These are phyloP conservation scores for Atta colombica DNA, from an alignment of 1,140 invertebrate genomes.

Conservation along the genomic window DNA sequence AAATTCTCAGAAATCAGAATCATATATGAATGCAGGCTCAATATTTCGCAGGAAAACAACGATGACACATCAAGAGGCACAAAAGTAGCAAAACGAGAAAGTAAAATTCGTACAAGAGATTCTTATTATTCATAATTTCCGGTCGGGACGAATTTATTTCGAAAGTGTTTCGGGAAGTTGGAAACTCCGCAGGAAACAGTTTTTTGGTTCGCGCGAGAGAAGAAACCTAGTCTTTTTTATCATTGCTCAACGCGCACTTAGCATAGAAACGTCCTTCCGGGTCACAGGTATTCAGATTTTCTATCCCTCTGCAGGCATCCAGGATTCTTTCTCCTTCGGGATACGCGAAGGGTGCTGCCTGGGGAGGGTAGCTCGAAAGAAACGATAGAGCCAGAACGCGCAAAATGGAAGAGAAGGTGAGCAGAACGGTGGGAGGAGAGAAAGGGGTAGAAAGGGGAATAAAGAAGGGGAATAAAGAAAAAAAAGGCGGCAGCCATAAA, in stretches of 20 bases:
- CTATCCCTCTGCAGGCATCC: constrained; percentile 58
- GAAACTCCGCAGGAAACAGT: neutral
- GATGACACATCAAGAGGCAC: neutral
- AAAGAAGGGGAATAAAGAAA: constrained; percentile 66
- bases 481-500: constrained; percentile 65
- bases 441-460: constrained; percentile 63
- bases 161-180: constrained; percentile 10
- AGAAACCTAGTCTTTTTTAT: constrained; percentile 25
- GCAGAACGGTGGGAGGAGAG: constrained; percentile 62
- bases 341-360: constrained; percentile 75
- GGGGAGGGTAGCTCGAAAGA: constrained; percentile 77
- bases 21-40: neutral
- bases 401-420: constrained; percentile 64
- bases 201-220: constrained; percentile 17
- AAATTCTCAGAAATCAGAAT: neutral
- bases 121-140: constrained; percentile 55
- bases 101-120: neutral
- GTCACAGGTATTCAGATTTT: constrained; percentile 78
- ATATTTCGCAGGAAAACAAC: neutral
- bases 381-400: constrained; percentile 59
- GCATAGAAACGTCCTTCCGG: constrained; percentile 76
- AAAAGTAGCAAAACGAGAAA: neutral
- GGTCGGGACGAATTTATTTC: constrained; percentile 44
- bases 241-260: constrained; percentile 67
- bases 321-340: constrained; percentile 64